Base-by-base conservation (phyloP, 2,888 invertebrate species). In the Sycophila texana region DNA sequence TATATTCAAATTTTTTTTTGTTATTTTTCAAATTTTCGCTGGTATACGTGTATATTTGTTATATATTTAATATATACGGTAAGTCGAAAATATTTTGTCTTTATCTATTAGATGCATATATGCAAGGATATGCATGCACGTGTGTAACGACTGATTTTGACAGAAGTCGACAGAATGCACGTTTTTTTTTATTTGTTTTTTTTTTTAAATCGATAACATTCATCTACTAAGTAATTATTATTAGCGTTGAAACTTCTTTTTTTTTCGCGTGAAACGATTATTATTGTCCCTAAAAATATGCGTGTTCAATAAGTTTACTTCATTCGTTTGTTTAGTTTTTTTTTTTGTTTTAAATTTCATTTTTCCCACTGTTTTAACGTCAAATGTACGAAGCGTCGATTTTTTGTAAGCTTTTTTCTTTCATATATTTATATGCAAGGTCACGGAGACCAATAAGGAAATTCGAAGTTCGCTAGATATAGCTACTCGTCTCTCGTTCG, bases 231-330 rank as follows among this genome's bases (percentile, higher is more conserved):
- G 2, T 55, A 26, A 10, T 63, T 61, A 70, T 39, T 39, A 39
- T 39, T 39, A 77, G 60, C 73, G 39, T 77, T 72, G 39, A 72
- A 77, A 66, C 49, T 53, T 47, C 0, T 13, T 49, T 63, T 55
- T 14, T 74, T 67, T 65, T 73, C 66, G 70, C 77, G 68, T 77
- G 61, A 77, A 76, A 77, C 66, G 65, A 58, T 80, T 76, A 80
- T 80, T 80, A 80, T 80, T 80, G 80, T 80, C 80, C 77, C 77
- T 80, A 80, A 80, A 77, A 80, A 77, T 77, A 77, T 77, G 71
- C 66, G 70, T 77, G 70, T 70, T 71, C 39, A 65, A 77, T 74
- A 77, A 66, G 47, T 61, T 26, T 60, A 73, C 18, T 66, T 49
- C 65, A 66, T 22, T 63, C 4, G 12, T 51, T 63, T 67, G 53